Evolutionary conservation across 2,113 vertebrate genomes (phyloP), one percentile per base, ranked within the genome.

Genomic region (Prolemur simus): DNA sequence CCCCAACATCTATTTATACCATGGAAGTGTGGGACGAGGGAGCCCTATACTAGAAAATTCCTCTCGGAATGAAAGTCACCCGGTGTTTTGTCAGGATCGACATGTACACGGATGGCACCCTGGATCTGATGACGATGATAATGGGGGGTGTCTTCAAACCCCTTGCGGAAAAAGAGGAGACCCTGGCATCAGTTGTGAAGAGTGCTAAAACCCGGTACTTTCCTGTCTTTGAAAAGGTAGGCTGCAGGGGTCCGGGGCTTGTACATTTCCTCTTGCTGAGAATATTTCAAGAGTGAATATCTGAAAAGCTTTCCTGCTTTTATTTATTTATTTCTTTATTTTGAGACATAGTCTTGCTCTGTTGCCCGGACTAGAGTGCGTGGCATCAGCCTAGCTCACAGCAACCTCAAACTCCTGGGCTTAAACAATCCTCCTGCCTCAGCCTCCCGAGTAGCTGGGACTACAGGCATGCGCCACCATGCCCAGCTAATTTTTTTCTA

Each of bases 161-260:
- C 11, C 66, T 96, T 0, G 87, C 94, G 34, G 96, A 99, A 54
- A 77, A 85, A 45, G 94, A 98, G 76, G 27, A 96, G 42, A 97
- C 96, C 20, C 45, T 98, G n/a, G 95, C 96, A 0, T 64, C 86
- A 21, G 95, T 98, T 0, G 3, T 98, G 27, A 95, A 25, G 7
- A 99, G 98, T 97, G 98, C 99, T 17, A 98, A 97, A 64, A 97
- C 96, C 6, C 97, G 98, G 37, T 99, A 98, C 85, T 98, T 99
- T 10, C 99, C 99, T 0, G 98, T 98, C 76, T 99, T 98, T 97
- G 99, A 99, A 94, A 99, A 99, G 98, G 99, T 99, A 97, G 63
- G 91, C 7, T 14, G 10, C 45, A 32, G 58, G 39, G 39, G 47
- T 37, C 8, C 3, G 0, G 42, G 27, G 34, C 39, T 52, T 73